phyloP scores from a whole-genome alignment of 2,888 invertebrate species.

The Bellardia pandia region DNA sequence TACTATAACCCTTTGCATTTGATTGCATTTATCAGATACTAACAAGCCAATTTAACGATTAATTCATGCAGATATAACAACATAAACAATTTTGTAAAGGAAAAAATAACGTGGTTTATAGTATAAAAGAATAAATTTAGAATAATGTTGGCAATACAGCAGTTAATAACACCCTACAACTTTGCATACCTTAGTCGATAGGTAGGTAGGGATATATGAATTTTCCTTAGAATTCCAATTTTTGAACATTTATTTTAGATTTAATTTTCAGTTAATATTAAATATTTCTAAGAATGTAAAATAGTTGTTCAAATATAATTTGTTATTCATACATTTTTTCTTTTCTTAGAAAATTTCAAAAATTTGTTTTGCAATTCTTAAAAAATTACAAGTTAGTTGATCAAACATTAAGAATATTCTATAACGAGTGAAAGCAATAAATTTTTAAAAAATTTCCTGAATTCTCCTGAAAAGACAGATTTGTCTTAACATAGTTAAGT shows the following conservation, averaged over 20 bases:
- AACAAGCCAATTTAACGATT: constrained; percentile 71
- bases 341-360: neutral
- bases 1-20: constrained; percentile 24
- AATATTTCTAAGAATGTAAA: constrained; percentile 18
- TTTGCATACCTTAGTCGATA: too few species aligned
- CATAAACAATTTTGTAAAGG: neutral
- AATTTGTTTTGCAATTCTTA: neutral
- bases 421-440: neutral
- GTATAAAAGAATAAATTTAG: too few species aligned
- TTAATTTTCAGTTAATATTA: neutral
- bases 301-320: constrained; percentile 55
- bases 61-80: constrained; percentile 49
- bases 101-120: too few species aligned
- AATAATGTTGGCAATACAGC: neutral
- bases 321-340: constrained; percentile 19
- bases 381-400: constrained; percentile 18
- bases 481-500: too few species aligned
- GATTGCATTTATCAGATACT: constrained; percentile 23
- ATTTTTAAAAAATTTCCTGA: too few species aligned
- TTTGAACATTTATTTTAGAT: neutral
- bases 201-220: too few species aligned
- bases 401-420: constrained; percentile 22
- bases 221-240: too few species aligned
- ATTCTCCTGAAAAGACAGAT: too few species aligned
- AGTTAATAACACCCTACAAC: neutral